phyloP scores from a whole-genome alignment of 2,113 vertebrate species.

The Atherinomorus stipes region DNA sequence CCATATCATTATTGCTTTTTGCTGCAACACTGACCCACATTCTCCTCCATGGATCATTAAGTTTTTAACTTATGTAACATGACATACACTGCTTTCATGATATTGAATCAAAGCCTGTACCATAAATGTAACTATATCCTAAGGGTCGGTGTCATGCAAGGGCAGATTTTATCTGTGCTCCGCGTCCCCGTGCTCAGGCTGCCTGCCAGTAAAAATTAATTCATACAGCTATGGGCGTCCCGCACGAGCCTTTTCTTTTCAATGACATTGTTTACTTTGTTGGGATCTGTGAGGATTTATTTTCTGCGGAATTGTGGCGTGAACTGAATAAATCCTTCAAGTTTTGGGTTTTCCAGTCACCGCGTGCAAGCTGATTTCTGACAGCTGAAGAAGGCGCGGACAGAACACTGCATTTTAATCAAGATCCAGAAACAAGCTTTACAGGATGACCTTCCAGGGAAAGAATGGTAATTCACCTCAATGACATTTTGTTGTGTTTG shows the following conservation, averaged over 20 bases:
- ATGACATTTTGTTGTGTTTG: constrained; percentile 29
- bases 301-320: not conserved
- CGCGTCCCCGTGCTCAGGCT: accelerated
- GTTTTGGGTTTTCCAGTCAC: constrained; percentile 44
- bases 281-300: constrained; percentile 41
- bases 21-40: constrained; percentile 33
- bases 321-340: constrained; percentile 36
- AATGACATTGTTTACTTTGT: constrained; percentile 34
- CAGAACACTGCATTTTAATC: constrained; percentile 46
- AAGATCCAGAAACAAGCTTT: constrained; percentile 48
- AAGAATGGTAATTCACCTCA: constrained; percentile 47
- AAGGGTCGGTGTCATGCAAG: not conserved
- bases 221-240: not conserved
- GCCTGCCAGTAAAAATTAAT: not conserved
- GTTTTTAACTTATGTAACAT: constrained; percentile 35
- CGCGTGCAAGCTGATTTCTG: constrained; percentile 33
- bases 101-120: constrained; percentile 28
- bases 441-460: constrained; percentile 50
- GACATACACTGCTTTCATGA: not conserved
- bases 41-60: constrained; percentile 44
- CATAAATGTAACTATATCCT: not conserved
- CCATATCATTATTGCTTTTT: constrained; percentile 23
- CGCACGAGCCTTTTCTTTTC: constrained; percentile 13
- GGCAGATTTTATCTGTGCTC: too few species aligned
- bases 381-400: constrained; percentile 34